Conservation (phyloP, 2,888 invertebrate genomes). For the Syrista parreyssii region DNA sequence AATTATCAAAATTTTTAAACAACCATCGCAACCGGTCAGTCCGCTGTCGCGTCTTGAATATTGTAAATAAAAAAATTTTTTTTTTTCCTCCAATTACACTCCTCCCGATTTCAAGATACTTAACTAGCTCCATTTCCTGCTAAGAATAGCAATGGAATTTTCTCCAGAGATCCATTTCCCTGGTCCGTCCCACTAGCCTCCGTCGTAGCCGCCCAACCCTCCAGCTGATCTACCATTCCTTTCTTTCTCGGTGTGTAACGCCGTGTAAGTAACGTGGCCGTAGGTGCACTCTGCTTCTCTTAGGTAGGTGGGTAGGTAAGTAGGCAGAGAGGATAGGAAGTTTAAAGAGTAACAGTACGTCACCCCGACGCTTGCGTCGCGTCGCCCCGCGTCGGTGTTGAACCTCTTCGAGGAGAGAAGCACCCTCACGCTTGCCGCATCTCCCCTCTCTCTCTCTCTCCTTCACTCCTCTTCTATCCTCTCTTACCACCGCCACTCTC, state of each 20-base stretch:
- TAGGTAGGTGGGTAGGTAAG: conserved; percentile 24
- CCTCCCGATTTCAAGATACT: neutral
- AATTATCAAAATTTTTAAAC: neutral
- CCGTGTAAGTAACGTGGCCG: neutral
- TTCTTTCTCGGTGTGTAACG: conserved; percentile 6
- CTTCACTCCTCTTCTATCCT: conserved; percentile 51
- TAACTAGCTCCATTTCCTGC: neutral
- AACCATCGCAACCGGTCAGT: neutral
- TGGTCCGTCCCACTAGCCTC: conserved; percentile 13
- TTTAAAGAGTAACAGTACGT: conserved; percentile 63
- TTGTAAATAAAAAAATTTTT: neutral
- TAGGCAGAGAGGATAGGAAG: conserved; percentile 39
- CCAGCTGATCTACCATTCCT: conserved; percentile 6
- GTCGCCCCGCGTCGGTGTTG: neutral
- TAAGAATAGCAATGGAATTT: neutral
- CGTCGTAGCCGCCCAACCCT: conserved; percentile 17
- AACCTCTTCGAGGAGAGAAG: conserved; percentile 8
- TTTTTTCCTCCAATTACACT: neutral
- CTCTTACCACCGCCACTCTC: conserved; percentile 49
- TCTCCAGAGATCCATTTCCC: neutral
- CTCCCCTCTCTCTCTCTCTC: conserved; percentile 34
- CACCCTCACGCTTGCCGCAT: conserved; percentile 11
- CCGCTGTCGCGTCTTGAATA: neutral
- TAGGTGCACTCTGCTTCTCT: conserved; percentile 44
- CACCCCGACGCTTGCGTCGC: conserved; percentile 53